Percentiles rank a stretch among this genome's conserved stretches.
phyloP scores from a whole-genome alignment of 2,888 invertebrate genomes.

The Oxyteleia sp. region DNA sequence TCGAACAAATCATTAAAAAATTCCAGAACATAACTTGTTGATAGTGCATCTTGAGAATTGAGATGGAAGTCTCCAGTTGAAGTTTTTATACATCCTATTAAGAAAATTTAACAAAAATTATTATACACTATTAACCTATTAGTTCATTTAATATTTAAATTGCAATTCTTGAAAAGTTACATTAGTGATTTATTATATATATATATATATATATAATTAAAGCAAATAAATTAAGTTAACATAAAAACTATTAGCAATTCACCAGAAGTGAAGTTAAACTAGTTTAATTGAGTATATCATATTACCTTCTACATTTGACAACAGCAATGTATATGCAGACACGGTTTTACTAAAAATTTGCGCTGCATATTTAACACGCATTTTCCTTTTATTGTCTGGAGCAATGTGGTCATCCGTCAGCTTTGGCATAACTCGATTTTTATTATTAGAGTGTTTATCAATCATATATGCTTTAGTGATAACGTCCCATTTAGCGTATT shows the following conservation, averaged over 20 bases:
- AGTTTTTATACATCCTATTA: not conserved
- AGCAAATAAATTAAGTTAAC: no score
- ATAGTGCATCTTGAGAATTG: not conserved
- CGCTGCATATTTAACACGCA: constrained; percentile 55
- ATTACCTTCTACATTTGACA: constrained; percentile 23
- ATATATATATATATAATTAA: no score
- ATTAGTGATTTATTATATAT: no score
- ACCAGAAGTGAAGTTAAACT: no score
- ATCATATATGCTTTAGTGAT: constrained; percentile 9
- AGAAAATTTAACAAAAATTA: no score
- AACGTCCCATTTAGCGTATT: constrained; percentile 25
- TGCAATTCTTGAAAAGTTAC: no score
- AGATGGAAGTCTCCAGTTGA: not conserved
- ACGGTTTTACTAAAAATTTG: constrained; percentile 52
- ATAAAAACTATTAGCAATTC: no score
- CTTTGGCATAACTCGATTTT: constrained; percentile 35
- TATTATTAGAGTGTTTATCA: constrained; percentile 10
- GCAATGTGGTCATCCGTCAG: constrained; percentile 51
- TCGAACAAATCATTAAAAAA: not conserved
- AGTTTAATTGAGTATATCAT: no score
- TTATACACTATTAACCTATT: no score
- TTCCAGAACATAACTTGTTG: not conserved
- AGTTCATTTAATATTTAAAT: no score
- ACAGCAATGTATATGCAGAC: constrained; percentile 14
- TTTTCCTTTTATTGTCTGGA: constrained; percentile 34